phyloP scores from a whole-genome alignment of 2,797 vertebrate species.

The Simalia tracyae region DNA sequence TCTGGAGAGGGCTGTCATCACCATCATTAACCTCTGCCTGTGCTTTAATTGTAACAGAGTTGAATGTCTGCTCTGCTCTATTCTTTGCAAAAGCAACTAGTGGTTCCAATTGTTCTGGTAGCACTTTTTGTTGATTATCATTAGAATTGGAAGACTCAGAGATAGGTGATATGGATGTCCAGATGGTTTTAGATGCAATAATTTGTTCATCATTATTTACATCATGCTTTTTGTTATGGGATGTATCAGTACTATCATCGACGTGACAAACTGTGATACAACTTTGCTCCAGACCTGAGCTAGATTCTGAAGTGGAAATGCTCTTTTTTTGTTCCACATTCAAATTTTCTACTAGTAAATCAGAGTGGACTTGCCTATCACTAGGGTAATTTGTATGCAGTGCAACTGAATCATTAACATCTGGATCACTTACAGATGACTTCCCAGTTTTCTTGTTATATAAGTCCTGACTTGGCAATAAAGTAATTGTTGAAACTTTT shows the following conservation, averaged over 20 bases:
- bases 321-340: slow-evolving; percentile 13
- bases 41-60: slow-evolving; percentile 19
- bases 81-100: neutral
- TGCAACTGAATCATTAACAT: slow-evolving; percentile 41
- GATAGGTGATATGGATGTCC: slow-evolving; percentile 49
- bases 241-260: neutral
- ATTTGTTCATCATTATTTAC: slow-evolving; percentile 26
- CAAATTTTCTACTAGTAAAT: neutral
- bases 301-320: slow-evolving; percentile 5
- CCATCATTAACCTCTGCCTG: slow-evolving; percentile 13
- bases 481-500: slow-evolving; percentile 16
- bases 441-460: slow-evolving; percentile 35
- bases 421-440: slow-evolving; percentile 36
- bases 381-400: slow-evolving; percentile 33
- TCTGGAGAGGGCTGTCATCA: slow-evolving; percentile 34
- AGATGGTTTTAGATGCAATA: slow-evolving; percentile 38
- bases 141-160: slow-evolving; percentile 28
- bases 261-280: neutral
- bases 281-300: neutral
- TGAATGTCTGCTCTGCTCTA: slow-evolving; percentile 40
- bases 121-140: slow-evolving; percentile 36
- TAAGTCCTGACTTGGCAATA: slow-evolving; percentile 45
- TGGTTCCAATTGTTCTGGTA: slow-evolving; percentile 55
- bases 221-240: slow-evolving; percentile 5
- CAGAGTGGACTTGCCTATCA: neutral